A percentile compares a stretch with the other conserved stretches of the same genome.
Conservation (phyloP, 2,888 invertebrate species). For the Athalia circularis region DNA sequence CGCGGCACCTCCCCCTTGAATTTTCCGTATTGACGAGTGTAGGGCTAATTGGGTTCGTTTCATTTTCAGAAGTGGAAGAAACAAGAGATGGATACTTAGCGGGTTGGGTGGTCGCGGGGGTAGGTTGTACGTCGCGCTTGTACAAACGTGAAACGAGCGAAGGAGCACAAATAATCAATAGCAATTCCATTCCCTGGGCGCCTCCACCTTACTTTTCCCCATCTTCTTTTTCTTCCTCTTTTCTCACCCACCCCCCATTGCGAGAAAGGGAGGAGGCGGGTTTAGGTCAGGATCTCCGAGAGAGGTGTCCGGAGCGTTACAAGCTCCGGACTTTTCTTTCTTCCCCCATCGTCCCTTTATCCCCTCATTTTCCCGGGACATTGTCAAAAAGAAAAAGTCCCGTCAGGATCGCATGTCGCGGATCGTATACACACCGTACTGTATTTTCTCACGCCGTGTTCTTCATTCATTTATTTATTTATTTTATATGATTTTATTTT, state of each 20-base stretch:
- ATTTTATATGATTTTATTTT: too few species aligned
- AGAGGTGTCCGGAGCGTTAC: too few species aligned
- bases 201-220: background rate
- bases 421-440: too few species aligned
- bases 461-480: too few species aligned
- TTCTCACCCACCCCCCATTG: background rate
- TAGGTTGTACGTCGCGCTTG: background rate
- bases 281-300: too few species aligned
- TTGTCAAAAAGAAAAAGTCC: too few species aligned
- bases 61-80: slow-evolving; percentile 37
- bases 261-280: background rate
- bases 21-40: background rate
- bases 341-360: too few species aligned
- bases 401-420: too few species aligned
- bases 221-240: background rate
- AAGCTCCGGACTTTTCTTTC: too few species aligned
- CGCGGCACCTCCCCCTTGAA: background rate
- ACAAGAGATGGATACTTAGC: slow-evolving; percentile 30
- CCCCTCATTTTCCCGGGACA: too few species aligned
- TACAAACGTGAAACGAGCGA: background rate
- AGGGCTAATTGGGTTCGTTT: slow-evolving; percentile 36
- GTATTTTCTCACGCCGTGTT: too few species aligned
- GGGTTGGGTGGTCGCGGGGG: background rate
- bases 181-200: slow-evolving; percentile 35
- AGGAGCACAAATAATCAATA: slow-evolving; percentile 33